Conservation (phyloP, 2,797 vertebrate species). For the Anguilla obscura region DNA sequence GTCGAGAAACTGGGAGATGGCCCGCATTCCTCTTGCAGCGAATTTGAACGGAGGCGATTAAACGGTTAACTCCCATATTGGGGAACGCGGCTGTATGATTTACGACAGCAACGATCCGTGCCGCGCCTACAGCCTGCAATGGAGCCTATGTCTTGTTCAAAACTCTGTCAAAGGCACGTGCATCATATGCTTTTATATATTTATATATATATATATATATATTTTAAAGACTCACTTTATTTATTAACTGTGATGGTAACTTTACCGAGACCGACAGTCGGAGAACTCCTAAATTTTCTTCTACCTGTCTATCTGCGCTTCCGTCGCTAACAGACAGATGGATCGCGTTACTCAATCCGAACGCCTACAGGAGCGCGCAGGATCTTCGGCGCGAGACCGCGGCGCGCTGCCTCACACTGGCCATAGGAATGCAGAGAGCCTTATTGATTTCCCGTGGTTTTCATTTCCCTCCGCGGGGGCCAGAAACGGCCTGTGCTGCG, state of each 20-base stretch:
- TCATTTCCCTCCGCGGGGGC: constrained; percentile 36
- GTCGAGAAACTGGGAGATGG: constrained; percentile 12
- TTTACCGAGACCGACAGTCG: neutral
- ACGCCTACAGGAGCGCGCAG: constrained; percentile 43
- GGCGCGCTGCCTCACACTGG: constrained; percentile 1
- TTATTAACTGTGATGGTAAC: neutral
- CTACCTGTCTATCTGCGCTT: neutral
- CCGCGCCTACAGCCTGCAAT: neutral
- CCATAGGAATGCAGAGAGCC: constrained; percentile 33
- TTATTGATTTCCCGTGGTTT: constrained; percentile 55
- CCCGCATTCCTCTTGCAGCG: neutral
- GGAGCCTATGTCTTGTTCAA: neutral
- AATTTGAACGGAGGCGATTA: neutral
- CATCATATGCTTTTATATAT: neutral
- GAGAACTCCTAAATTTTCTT: neutral
- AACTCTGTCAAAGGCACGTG: neutral
- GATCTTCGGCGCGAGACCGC: constrained; percentile 41
- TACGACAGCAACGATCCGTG: neutral
- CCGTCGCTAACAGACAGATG: neutral
- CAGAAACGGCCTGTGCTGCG: neutral
- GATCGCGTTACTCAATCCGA: constrained; percentile 51
- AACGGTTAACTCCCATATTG: neutral
- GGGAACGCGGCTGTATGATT: neutral
- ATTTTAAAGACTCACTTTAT: neutral
- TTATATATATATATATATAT: neutral